These are phyloP conservation scores for Esox lucius DNA, from an alignment of 2,797 vertebrate species.

Conservation along the genomic window DNA sequence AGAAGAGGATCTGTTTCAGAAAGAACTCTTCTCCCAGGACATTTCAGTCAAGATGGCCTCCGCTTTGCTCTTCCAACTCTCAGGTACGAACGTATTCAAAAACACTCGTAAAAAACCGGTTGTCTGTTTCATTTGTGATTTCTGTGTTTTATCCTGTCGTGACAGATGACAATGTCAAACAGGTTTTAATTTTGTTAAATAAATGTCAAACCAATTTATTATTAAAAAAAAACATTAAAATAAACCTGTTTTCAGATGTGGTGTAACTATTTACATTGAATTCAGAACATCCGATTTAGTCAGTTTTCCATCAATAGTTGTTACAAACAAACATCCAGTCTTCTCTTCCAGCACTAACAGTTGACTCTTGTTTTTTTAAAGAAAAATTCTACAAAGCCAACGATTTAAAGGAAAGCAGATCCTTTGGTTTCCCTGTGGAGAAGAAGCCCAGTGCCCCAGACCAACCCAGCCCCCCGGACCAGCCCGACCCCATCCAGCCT, in stretches of 20 bases:
- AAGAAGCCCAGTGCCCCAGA: not conserved
- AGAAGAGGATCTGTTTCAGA: constrained; percentile 1
- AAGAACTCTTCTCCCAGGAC: constrained; percentile 12
- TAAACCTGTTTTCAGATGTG: too few species aligned
- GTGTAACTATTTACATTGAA: too few species aligned
- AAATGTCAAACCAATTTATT: too few species aligned
- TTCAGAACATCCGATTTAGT: too few species aligned
- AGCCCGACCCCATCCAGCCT: not conserved
- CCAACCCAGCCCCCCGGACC: not conserved
- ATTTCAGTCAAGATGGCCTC: constrained; percentile 13
- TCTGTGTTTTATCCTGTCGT: too few species aligned
- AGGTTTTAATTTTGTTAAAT: too few species aligned
- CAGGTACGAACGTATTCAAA: not conserved
- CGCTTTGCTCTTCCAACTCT: not conserved
- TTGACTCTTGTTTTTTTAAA: not conserved
- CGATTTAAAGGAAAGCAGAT: not conserved
- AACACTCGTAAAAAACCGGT: too few species aligned
- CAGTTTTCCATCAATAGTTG: too few species aligned
- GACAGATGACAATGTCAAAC: too few species aligned
- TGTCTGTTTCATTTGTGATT: too few species aligned
- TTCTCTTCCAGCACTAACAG: not conserved
- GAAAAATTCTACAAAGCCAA: constrained; percentile 2
- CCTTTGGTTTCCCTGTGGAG: not conserved
- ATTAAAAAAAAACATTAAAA: too few species aligned
- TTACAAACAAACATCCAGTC: too few species aligned